Evolutionary conservation across 2,888 invertebrate species (phyloP), one percentile per base, ranked within the genome.

Genomic region (Noctuana brunneofusca): DNA sequence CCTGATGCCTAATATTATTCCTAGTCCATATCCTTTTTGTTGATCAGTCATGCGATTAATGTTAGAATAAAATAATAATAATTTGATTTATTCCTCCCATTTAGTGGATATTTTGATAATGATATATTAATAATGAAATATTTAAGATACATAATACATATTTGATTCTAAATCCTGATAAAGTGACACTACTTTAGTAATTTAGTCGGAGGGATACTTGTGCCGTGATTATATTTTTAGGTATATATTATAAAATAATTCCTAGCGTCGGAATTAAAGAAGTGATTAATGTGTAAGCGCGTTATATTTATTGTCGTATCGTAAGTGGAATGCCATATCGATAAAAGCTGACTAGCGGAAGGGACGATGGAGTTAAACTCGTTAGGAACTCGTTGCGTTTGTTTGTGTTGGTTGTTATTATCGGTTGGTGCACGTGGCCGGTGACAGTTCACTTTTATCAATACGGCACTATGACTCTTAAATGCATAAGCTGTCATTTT

Each of bases 151-250:
- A 91, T 91, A 89, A 91, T 91, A 91, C 91, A 91, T 91, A 91
- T 90, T 91, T 90, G 91, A 91, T 91, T 91, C 90, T 91, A 91
- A 91, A 91, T 91, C 91, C 91, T 90, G 91, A 90, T 90, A 91
- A 91, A 89, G 89, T 89, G 89, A 90, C 90, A 91, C 90, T 90
- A 91, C 84, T 84, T 91, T 89, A 89, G 91, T 90, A 89, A 88
- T 88, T 89, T 91, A 91, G 90, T 91, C 91, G 91, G 91, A 90
- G 91, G 91, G 91, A 91, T 91, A 91, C 91, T 90, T 91, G 91
- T 91, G 92, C 91, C 91, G 91, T 91, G 91, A 91, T 91, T 91
- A 91, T 91, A 91, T 91, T 91, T 91, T 90, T 91, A 91, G 90
- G 91, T 91, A 90, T 91, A 91, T 91, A 90, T 90, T 91, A 89